Percentiles rank a stretch among this genome's conserved stretches.
Conservation (phyloP, 1,140 invertebrate genomes). For the Carposina sasakii region DNA sequence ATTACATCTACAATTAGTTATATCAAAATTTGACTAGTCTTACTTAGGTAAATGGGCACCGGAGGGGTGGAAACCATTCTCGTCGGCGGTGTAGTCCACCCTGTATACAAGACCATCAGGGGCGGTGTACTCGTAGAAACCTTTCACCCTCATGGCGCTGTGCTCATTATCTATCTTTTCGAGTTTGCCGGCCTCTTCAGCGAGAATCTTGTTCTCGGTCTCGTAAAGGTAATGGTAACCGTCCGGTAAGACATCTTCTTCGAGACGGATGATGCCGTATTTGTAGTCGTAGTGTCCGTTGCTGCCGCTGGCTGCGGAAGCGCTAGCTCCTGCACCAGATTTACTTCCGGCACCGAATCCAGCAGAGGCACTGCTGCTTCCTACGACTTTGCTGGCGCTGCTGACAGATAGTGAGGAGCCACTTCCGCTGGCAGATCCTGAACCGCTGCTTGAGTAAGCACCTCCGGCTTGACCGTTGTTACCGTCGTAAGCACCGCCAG, state of each 20-base stretch:
- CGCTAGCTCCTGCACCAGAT: slow-evolving; percentile 31
- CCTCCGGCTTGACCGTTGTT: slow-evolving; percentile 19
- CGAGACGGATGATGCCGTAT: slow-evolving; percentile 60
- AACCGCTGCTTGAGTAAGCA: slow-evolving; percentile 34
- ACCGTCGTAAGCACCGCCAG: neutral
- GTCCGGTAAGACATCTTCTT: slow-evolving; percentile 47
- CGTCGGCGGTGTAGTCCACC: slow-evolving; percentile 78
- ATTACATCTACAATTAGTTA: too few relatives aligned
- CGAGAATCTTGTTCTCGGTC: slow-evolving; percentile 76
- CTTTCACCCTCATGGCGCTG: slow-evolving; percentile 71
- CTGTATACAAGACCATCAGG: slow-evolving; percentile 79
- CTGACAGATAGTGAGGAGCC: neutral
- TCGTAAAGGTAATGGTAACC: slow-evolving; percentile 75
- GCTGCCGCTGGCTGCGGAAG: slow-evolving; percentile 4
- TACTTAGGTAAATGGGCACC: slow-evolving; percentile 69
- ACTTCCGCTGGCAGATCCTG: slow-evolving; percentile 31
- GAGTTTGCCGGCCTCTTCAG: slow-evolving; percentile 71
- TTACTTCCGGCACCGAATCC: slow-evolving; percentile 38
- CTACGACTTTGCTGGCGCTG: neutral
- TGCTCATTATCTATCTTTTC: slow-evolving; percentile 66
- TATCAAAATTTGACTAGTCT: slow-evolving; percentile 10
- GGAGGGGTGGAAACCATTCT: slow-evolving; percentile 78
- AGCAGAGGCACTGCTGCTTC: too few relatives aligned
- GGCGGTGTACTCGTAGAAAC: slow-evolving; percentile 74
- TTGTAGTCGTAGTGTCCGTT: slow-evolving; percentile 49